Conservation (phyloP, 2,113 vertebrate species). For the Picathartes gymnocephalus region DNA sequence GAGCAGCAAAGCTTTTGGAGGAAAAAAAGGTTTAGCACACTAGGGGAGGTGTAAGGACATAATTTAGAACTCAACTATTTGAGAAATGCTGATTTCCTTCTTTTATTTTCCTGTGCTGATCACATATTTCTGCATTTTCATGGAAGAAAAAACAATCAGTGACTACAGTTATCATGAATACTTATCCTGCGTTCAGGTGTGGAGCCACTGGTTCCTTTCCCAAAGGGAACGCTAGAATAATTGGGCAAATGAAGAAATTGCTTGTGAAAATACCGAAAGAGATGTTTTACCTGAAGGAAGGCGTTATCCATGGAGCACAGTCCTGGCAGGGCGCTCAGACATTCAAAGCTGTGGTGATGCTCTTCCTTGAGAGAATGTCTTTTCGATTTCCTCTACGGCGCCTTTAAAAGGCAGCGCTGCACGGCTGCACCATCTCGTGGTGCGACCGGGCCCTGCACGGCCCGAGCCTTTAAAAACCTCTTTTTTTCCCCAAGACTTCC, state of each 20-base stretch:
- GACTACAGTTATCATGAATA: fast-evolving
- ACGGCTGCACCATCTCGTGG: slow-evolving; percentile 57
- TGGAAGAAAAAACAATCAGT: not conserved
- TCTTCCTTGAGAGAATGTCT: fast-evolving
- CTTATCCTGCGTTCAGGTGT: not conserved
- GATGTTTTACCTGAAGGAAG: not conserved
- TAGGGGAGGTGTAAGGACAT: not conserved
- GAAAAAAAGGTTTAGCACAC: not conserved
- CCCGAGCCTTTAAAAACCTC: not conserved
- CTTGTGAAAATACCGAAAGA: not conserved
- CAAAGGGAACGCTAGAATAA: not conserved
- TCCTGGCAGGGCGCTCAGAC: not conserved
- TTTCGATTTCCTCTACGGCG: fast-evolving
- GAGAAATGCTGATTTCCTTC: not conserved
- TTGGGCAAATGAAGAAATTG: not conserved
- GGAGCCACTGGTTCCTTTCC: not conserved
- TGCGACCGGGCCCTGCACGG: not conserved
- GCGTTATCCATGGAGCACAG: fast-evolving
- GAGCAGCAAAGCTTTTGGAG: not conserved
- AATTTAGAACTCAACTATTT: not conserved
- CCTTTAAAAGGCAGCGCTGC: slow-evolving; percentile 8
- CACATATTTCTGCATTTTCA: not conserved
- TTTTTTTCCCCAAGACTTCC: fast-evolving
- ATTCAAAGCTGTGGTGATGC: not conserved
- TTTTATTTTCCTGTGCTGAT: not conserved